Evolutionary conservation across 2,113 vertebrate species (phyloP), one percentile per base, ranked within the genome.

Genomic region (Apodemus speciosus): DNA sequence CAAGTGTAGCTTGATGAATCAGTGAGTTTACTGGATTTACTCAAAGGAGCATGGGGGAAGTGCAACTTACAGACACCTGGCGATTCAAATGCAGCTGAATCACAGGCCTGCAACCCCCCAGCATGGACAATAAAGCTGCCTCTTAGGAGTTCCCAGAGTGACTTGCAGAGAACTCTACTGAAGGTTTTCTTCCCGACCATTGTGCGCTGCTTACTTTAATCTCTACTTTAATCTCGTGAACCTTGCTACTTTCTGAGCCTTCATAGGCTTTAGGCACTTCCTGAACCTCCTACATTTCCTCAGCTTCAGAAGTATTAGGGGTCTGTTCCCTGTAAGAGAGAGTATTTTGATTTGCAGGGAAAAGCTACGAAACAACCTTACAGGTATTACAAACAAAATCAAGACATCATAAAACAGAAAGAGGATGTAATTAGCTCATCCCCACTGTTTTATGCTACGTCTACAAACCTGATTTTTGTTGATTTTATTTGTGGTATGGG

Each of bases 401-500:
- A 35, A 66, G 56, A 30, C 14, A 51, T 30, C 8, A 6, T 25
- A 56, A 88, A 77, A 38, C 53, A 68, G 89, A 68, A n/a, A 88
- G 11, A 40, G 62, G 40, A 62, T 21, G 9, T 69, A 73, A 64
- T 40, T 43, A 92, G 4, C 32, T 90, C 85, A 2, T 16, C 2
- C 30, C 49, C 21, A 15, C 32, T 53, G 30, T 38, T n/a, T 79
- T 51, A 16, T 64, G 40, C 60, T 64, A 60, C 56, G n/a, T 49
- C 73, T 86, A 76, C 43, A 46, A 46, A 46, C 43, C 60, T 85
- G 30, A 46, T 75, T 58, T 64, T 69, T 35, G 9, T 80, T 46
- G 13, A n/a, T 91, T 95, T 85, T 87, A 80, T 64, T 79, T 87
- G 79, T 62, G 40, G 14, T 68, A n/a, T 91, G 72, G 49, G 23